These are phyloP conservation scores for Nemopilema nomurai DNA, from an alignment of 30 jellyfish, hydroid and myxozoan species.

Conservation along the genomic window DNA sequence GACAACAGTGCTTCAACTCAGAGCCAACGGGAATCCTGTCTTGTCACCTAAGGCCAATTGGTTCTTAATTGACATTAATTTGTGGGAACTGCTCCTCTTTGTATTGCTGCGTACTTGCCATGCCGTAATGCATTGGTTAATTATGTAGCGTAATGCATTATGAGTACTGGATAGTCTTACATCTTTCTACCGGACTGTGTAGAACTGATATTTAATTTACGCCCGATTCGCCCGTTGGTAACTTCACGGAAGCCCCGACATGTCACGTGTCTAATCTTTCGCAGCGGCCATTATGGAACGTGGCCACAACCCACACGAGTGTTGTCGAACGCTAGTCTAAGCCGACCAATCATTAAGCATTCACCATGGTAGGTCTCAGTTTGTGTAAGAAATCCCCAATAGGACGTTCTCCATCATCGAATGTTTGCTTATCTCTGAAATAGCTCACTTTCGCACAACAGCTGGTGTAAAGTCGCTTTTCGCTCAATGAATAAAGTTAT, in stretches of 20 bases:
- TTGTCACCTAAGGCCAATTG: too few species aligned
- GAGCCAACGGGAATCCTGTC: too few species aligned
- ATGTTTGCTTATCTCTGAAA: conserved; percentile 24
- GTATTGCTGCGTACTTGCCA: too few species aligned
- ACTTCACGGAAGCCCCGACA: not conserved
- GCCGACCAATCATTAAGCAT: conserved; percentile 4
- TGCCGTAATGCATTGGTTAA: too few species aligned
- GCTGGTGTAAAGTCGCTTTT: conserved; percentile 35
- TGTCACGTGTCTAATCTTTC: not conserved
- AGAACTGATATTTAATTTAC: not conserved
- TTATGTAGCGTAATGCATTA: too few species aligned
- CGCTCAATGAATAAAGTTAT: conserved; percentile 45
- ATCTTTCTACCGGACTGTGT: too few species aligned
- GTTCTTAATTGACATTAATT: too few species aligned
- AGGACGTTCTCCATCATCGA: conserved; percentile 12
- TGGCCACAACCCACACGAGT: not conserved
- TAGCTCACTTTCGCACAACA: conserved; percentile 24
- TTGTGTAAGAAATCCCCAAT: conserved; percentile 9
- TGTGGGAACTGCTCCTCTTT: too few species aligned
- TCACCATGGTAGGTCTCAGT: conserved; percentile 42
- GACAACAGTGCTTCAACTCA: too few species aligned
- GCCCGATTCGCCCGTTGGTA: not conserved
- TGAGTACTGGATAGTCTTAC: too few species aligned
- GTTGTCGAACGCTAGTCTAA: not conserved
- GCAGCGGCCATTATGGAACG: not conserved